phyloP scores from a whole-genome alignment of 2,113 vertebrate species.

The Bujurquina vittata region DNA sequence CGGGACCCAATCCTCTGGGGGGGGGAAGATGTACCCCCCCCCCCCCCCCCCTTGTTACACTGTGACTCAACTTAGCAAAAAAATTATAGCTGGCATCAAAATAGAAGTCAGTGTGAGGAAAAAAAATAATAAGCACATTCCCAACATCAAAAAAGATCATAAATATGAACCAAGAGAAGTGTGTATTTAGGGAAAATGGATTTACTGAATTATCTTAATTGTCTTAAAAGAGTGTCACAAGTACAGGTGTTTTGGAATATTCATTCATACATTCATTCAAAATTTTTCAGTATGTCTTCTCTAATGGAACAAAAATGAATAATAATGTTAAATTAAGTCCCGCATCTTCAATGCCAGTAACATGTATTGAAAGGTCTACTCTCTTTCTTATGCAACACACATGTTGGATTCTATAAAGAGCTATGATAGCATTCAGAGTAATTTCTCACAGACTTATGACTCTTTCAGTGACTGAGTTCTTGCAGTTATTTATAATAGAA shows the following conservation, averaged over 20 bases:
- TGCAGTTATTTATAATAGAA: neutral
- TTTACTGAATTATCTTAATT: constrained; percentile 33
- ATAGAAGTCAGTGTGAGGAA: neutral
- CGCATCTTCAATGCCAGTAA: neutral
- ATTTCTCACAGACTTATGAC: neutral
- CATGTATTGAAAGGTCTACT: neutral
- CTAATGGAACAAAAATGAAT: constrained; percentile 22
- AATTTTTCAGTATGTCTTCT: constrained; percentile 3
- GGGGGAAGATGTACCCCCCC: too few relatives aligned
- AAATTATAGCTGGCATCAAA: neutral
- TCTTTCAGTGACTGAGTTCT: neutral
- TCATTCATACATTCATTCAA: constrained; percentile 4
- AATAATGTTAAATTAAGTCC: neutral
- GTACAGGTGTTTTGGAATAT: neutral
- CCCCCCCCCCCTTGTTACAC: too few relatives aligned
- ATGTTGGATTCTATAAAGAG: neutral
- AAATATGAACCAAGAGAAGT: neutral
- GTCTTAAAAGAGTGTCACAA: neutral
- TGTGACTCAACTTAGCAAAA: neutral
- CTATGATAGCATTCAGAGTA: neutral
- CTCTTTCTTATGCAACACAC: neutral
- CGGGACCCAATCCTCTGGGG: too few relatives aligned
- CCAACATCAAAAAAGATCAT: neutral
- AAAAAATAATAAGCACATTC: accelerated
- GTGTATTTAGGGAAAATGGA: neutral